A percentile compares a stretch with the other conserved stretches of the same genome.
phyloP scores from a whole-genome alignment of 2,888 invertebrate species.

The Gymnoscelis rufifasciata region DNA sequence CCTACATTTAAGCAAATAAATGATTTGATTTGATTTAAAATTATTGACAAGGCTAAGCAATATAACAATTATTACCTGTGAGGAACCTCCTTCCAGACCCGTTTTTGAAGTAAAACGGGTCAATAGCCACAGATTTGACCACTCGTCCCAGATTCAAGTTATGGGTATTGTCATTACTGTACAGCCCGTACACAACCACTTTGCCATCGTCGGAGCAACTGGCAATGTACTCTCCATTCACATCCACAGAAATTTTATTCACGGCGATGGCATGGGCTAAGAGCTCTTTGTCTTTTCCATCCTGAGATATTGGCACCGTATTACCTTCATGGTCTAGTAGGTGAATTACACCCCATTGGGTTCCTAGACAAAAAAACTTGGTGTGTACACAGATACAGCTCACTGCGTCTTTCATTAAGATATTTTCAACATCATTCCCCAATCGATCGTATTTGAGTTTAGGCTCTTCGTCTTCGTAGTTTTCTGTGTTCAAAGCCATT shows the following conservation, averaged over 20 bases:
- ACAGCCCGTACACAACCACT: constrained; percentile 92
- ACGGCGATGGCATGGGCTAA: constrained; percentile 93
- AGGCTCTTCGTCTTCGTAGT: constrained; percentile 83
- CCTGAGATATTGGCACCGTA: constrained; percentile 76
- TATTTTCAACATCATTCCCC: constrained; percentile 90
- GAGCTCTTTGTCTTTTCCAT: constrained; percentile 83
- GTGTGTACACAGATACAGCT: constrained; percentile 96
- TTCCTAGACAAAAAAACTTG: constrained; percentile 96
- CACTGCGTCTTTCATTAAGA: constrained; percentile 88
- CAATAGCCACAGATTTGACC: constrained; percentile 91
- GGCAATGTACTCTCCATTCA: constrained; percentile 95
- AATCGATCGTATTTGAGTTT: constrained; percentile 94
- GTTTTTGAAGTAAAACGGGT: constrained; percentile 88
- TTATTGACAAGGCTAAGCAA: too few species aligned
- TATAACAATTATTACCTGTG: constrained; percentile 77
- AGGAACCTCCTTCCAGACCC: constrained; percentile 90
- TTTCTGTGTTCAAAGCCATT: constrained; percentile 68
- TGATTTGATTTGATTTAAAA: too few species aligned
- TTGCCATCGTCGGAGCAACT: constrained; percentile 95
- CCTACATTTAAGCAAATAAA: too few species aligned
- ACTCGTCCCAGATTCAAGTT: constrained; percentile 87
- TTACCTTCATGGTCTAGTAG: constrained; percentile 96
- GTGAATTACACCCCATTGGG: constrained; percentile 94
- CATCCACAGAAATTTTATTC: constrained; percentile 96
- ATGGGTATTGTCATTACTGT: constrained; percentile 89